Evolutionary conservation across 1,140 invertebrate genomes (phyloP), one percentile per base, ranked within the genome.

Genomic region (Drosophila nasuta): DNA sequence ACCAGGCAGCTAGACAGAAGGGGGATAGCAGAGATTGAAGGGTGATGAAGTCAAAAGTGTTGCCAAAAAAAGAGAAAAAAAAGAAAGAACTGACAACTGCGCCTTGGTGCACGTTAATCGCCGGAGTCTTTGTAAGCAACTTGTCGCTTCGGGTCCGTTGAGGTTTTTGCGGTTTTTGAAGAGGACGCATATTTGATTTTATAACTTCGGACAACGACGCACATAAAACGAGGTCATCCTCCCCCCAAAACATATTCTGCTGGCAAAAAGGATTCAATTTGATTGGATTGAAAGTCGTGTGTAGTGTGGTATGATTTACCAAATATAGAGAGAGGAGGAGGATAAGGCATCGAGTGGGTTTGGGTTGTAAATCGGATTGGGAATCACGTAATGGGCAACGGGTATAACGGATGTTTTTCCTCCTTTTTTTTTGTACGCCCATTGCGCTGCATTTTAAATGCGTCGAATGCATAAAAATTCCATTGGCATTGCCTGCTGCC

Each of bases 371-470:
- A 51, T 51, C 64, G 56, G 74, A 68, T 77, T 71, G 76, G 68
- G 85, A 90, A 83, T 91, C 87, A 82, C 81, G 86, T 91, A 87
- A 88, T 81, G 80, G 79, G 67, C 56, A 52, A 63, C 41, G 62
- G 62, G 63, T 65, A 54, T 68, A 87, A 76, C 85, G 89, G 81
- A 89, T 91, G 89, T 78, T 76, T 25, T 75, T 28, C 5, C 43
- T 15, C 7, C n/a, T 28, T 28, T 33, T 28, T 35, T 54, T 51
- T 65, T 72, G 28, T 74, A 41, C 64, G 77, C 75, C 85, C 89
- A 87, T 91, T 89, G 75, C 77, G 89, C 60, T 91, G 86, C 89
- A 91, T 91, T 91, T 91, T 91, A 91, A 91, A 91, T 91, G 79
- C 13, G 59, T 75, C 64, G 75, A 75, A 75, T 91, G 87, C 79